Conservation (phyloP, 2,797 vertebrate species). For the Xenopus petersii region DNA sequence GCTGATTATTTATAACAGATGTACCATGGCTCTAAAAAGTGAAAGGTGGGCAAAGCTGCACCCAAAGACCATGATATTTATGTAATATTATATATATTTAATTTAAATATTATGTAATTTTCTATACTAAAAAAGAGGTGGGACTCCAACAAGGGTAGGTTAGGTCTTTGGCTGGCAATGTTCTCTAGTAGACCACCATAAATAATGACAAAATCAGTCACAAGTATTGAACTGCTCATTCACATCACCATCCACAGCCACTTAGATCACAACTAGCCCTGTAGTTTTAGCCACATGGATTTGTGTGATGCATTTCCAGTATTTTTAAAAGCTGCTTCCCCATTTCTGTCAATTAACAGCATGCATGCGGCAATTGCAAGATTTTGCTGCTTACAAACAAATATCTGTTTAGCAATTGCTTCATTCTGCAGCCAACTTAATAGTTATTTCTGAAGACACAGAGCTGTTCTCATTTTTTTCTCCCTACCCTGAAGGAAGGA, state of each 20-base stretch:
- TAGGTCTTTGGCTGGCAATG: no score
- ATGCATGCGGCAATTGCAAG: background rate
- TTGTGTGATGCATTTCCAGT: slow-evolving; percentile 1
- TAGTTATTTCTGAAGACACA: slow-evolving; percentile 32
- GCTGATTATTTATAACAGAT: no score
- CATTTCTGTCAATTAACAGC: slow-evolving; percentile 6
- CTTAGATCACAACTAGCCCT: background rate
- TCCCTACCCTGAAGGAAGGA: slow-evolving; percentile 11
- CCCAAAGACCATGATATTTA: no score
- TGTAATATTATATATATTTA: no score
- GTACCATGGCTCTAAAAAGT: no score
- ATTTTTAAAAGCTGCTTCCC: background rate
- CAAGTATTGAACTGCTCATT: background rate
- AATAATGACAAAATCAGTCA: background rate
- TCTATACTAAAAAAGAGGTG: no score
- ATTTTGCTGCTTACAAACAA: slow-evolving; percentile 18
- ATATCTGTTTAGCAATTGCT: slow-evolving; percentile 17
- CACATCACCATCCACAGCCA: background rate
- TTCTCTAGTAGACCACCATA: no score
- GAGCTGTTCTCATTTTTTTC: background rate
- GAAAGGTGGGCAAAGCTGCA: no score
- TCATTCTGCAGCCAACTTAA: slow-evolving; percentile 23
- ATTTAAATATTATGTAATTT: no score
- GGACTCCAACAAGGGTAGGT: no score
- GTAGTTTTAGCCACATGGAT: background rate